These are phyloP conservation scores for Cheracebus regulus DNA, from an alignment of 2,797 vertebrate species.

Conservation along the genomic window DNA sequence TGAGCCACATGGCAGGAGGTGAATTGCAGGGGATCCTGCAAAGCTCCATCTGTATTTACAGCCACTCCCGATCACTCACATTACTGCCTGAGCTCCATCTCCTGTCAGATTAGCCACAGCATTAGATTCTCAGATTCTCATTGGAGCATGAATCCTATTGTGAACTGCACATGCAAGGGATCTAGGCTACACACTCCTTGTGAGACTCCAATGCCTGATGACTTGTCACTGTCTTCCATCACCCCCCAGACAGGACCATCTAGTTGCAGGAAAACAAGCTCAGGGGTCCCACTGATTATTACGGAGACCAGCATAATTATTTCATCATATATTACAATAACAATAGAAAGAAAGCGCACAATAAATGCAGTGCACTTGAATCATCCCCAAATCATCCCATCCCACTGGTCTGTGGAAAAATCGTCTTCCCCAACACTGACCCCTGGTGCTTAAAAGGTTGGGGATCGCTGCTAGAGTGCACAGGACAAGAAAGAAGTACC, in stretches of 20 bases:
- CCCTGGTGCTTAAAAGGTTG: background rate
- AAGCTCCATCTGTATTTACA: background rate
- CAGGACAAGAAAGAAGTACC: background rate
- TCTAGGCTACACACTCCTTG: background rate
- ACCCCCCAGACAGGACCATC: background rate
- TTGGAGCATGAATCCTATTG: background rate
- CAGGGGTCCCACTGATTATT: background rate
- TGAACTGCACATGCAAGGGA: background rate
- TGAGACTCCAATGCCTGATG: background rate
- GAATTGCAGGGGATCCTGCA: background rate
- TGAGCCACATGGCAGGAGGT: background rate
- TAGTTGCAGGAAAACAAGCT: background rate
- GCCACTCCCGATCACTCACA: fast-evolving
- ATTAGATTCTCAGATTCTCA: background rate
- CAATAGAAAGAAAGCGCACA: background rate
- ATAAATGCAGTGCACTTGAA: background rate
- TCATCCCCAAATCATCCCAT: background rate
- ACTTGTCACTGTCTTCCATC: background rate
- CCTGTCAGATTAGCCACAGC: background rate
- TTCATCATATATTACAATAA: background rate
- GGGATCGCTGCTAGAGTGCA: background rate
- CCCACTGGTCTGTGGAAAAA: fast-evolving
- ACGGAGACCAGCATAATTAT: background rate
- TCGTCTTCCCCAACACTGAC: background rate
- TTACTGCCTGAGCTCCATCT: background rate